Base-by-base conservation (phyloP, 2,797 vertebrate species). In the Lepus townsendii region DNA sequence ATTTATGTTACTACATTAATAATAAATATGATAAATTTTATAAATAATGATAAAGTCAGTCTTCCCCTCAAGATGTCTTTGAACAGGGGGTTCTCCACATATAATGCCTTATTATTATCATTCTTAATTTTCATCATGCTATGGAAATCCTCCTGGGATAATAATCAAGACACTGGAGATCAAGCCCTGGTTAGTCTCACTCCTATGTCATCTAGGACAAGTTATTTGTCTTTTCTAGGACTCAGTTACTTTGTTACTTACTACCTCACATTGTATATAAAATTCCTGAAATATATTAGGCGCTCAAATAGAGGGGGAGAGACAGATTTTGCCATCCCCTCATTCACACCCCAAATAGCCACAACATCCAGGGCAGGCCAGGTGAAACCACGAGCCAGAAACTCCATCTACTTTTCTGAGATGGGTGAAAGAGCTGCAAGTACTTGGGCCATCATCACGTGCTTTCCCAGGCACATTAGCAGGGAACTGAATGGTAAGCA, bases 1-100 rank as follows among this genome's bases (percentile, higher is more conserved):
- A 38, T 69, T 90, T 77, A 54, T 86, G 63, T 30, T 73, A 78
- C 83, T 62, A 78, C 63, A 69, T 60, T 90, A 83, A 62, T 69
- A 9, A 68, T 32, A 88, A 79, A 85, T 50, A 84, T 32, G 82
- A 89, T 72, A 69, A 63, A 83, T 11, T 0, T 22, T 38, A 47
- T 69, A 69, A 42, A 7, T 86, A 47, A 79, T 73, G 4, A 32
- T 52, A 54, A 47, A 47, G 42, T 47, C 42, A 47, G 42, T 47
- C 42, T 47, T 47, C 42, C 42, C 42, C 42, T 75, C 8, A 73
- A 35, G 11, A 96, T 4, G 3, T 0, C 16, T 90, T 92, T 91
- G 69, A 91, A 76, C 24, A 77, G 5, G 5, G 5, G 9, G 2
- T 62, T 69, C 47, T 83, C 57, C 9, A 83, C 69, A 42, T 68